Evolutionary conservation across 2,888 invertebrate species (phyloP).

Genomic region (Aphidius colemani): DNA sequence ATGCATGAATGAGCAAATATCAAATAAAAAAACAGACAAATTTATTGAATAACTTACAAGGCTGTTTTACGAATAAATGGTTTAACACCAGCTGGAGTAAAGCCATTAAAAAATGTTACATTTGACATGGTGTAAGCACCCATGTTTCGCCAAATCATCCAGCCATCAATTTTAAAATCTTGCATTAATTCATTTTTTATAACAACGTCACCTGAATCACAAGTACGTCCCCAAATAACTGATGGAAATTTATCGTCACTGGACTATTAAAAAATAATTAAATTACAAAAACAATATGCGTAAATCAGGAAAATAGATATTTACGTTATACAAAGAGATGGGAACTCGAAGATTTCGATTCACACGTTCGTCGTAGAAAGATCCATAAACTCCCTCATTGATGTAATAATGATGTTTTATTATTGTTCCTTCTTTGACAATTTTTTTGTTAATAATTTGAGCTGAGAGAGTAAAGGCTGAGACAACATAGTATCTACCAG

Average conservation of each 20-base stretch:
- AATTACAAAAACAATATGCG: too few relatives aligned
- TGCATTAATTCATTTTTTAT: conserved; percentile 62
- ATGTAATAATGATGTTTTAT: conserved; percentile 64
- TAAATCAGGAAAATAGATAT: too few relatives aligned
- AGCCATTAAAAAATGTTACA: conserved; percentile 68
- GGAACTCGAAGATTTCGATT: conserved; percentile 42
- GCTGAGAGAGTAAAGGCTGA: conserved; percentile 66
- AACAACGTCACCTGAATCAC: conserved; percentile 66
- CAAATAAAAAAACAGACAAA: not conserved
- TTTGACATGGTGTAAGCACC: conserved; percentile 66
- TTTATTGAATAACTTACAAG: conserved; percentile 47
- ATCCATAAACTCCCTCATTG: conserved; percentile 69
- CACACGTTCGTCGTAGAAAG: conserved; percentile 64
- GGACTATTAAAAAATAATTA: conserved; percentile 26
- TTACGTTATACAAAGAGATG: conserved; percentile 37
- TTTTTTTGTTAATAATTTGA: conserved; percentile 63
- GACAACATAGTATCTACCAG: conserved; percentile 68
- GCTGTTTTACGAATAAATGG: conserved; percentile 53
- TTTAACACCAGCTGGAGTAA: conserved; percentile 58
- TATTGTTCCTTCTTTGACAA: conserved; percentile 44
- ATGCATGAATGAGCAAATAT: too few relatives aligned
- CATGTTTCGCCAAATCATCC: conserved; percentile 68
- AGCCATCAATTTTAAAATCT: conserved; percentile 65
- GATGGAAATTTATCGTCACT: conserved; percentile 42
- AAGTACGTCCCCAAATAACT: conserved; percentile 69